Percentiles rank a stretch among this genome's conserved stretches.
These are phyloP conservation scores for Chloroclystis v-ata DNA, from an alignment of 2,888 invertebrate genomes.

Conservation along the genomic window DNA sequence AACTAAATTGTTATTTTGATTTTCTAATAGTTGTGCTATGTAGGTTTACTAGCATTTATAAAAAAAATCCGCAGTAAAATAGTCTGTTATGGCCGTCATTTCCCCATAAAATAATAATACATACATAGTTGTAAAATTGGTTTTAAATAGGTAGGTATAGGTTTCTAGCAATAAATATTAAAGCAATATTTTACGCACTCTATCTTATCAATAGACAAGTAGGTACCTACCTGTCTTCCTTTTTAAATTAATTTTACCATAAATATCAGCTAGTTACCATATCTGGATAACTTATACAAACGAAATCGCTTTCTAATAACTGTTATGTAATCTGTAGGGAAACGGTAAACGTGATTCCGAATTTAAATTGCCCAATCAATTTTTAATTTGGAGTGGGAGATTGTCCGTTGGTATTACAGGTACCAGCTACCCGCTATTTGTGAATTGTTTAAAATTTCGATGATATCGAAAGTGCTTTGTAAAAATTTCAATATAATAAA, in stretches of 20 bases:
- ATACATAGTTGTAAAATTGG: too few species aligned
- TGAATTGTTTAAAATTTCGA: not conserved
- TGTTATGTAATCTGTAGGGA: conserved; percentile 29
- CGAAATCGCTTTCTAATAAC: conserved; percentile 21
- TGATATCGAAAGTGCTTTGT: not conserved
- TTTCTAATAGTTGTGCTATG: too few species aligned
- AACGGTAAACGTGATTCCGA: conserved; percentile 59
- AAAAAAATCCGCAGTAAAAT: too few species aligned
- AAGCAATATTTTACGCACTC: not conserved
- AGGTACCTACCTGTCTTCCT: not conserved
- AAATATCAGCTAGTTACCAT: conserved; percentile 9
- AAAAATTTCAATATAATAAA: too few species aligned
- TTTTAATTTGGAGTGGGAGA: conserved; percentile 58
- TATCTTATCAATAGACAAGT: too few species aligned
- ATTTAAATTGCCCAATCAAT: conserved; percentile 69
- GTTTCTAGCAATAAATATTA: too few species aligned
- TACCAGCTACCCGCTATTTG: conserved; percentile 18
- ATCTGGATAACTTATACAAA: conserved; percentile 6
- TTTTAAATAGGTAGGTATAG: too few species aligned
- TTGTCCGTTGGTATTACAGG: conserved; percentile 31
- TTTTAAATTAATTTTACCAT: conserved; percentile 2
- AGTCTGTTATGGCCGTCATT: too few species aligned
- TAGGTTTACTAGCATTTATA: too few species aligned
- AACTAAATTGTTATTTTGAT: too few species aligned
- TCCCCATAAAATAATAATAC: too few species aligned